Evolutionary conservation across 2,113 vertebrate species (phyloP), one percentile per base, ranked within the genome.

Genomic region (Lasiurus borealis): DNA sequence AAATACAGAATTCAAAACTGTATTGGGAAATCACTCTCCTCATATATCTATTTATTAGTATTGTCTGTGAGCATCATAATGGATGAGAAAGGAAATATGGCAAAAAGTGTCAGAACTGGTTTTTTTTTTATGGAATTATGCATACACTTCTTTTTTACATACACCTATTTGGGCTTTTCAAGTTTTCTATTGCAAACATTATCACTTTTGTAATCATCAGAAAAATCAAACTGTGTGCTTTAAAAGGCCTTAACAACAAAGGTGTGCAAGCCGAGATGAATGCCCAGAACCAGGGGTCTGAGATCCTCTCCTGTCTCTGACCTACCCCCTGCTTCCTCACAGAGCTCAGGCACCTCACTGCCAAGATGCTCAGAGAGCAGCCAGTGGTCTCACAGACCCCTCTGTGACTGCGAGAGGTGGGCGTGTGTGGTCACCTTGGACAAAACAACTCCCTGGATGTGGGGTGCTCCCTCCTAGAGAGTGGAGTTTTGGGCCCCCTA

Each of bases 141-240:
- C n/a, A 8, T 14, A 78, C n/a, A 1, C 34, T 95, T 62, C 19
- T 69, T 84, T 75, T 82, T 62, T 54, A 40, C 68, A 15, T 34
- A 36, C 52, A 44, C 23, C 29, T n/a, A 10, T n/a, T 77, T 23
- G 16, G 48, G 19, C n/a, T 86, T 90, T 91, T 44, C 29, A 85
- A n/a, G 4, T 87, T 88, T 94, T 95, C 69, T 81, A 1, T 88
- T 31, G 85, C 29, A 94, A 50, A 75, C 18, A 31, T 62, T 46
- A 34, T 73, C 46, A 93, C 68, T 94, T 96, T 57, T 71, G 15
- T 36, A 81, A 81, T 72, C 76, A 76, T 57, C 34, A 81, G 69
- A 82, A 92, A 46, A 89, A 64, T 54, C 46, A 85, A 31, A 76
- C 18, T 7, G n/a, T 44, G 40, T 19, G 10, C 21, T 88, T 73